phyloP scores from a whole-genome alignment of 2,113 vertebrate species.

The Tringa solitaria region DNA sequence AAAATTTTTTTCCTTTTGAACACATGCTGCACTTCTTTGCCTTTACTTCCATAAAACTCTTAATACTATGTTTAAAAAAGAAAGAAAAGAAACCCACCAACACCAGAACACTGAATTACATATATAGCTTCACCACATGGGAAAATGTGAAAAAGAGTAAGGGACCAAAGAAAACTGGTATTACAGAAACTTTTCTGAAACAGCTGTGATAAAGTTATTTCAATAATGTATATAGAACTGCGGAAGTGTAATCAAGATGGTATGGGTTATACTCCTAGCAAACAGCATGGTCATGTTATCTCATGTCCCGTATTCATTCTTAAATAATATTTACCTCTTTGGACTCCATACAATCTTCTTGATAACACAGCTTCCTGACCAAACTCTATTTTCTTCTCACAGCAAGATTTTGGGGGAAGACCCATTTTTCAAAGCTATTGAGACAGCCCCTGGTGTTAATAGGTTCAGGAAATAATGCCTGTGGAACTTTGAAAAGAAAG shows the following conservation, averaged over 20 bases:
- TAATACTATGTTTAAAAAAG: background rate
- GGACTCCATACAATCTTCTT: background rate
- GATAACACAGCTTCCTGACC: background rate
- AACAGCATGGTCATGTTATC: background rate
- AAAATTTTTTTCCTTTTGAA: background rate
- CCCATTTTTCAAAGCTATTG: background rate
- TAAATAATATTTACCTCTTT: background rate
- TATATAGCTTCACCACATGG: background rate
- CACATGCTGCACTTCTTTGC: background rate
- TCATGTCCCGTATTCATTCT: background rate
- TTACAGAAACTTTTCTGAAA: background rate
- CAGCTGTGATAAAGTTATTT: background rate
- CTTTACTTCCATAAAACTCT: background rate
- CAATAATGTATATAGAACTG: background rate
- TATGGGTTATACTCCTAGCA: background rate
- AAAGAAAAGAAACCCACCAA: background rate
- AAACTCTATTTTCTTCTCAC: background rate
- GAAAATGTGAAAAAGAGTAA: background rate
- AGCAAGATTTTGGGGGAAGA: background rate
- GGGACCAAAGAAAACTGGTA: background rate
- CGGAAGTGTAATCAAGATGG: background rate
- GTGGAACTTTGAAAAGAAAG: background rate
- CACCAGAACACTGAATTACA: background rate
- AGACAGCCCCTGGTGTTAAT: background rate
- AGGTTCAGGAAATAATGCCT: background rate